phyloP scores from a whole-genome alignment of 2,888 invertebrate genomes.

The Eilema caniola region DNA sequence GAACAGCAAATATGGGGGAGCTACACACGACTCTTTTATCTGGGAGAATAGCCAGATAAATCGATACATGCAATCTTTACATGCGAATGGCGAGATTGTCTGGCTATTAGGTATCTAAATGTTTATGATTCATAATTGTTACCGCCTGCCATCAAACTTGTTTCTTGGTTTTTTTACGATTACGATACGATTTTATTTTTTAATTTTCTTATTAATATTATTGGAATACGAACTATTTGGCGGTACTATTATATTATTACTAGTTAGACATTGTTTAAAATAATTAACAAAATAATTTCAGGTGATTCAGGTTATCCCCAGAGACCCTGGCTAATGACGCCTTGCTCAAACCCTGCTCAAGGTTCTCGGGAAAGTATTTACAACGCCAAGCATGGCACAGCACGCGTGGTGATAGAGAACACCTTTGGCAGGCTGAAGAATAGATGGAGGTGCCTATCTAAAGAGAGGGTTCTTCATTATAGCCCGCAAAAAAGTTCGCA shows the following conservation, averaged over 20 bases:
- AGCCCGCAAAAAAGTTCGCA: background rate
- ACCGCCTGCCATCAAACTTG: too few species aligned
- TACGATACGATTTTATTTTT: too few species aligned
- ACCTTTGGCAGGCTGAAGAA: background rate
- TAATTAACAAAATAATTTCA: background rate
- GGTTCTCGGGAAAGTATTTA: background rate
- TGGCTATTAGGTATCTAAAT: background rate
- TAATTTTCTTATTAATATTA: too few species aligned
- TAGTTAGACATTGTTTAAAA: too few species aligned
- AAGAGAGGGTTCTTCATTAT: too few species aligned
- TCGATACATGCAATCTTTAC: background rate
- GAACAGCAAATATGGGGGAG: constrained; percentile 14
- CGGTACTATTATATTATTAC: too few species aligned
- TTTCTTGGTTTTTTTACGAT: too few species aligned
- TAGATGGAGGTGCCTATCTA: too few species aligned
- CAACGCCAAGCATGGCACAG: background rate
- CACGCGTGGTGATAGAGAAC: background rate
- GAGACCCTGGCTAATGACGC: constrained; percentile 12
- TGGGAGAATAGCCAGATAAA: background rate
- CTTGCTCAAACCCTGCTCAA: background rate
- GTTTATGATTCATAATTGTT: too few species aligned
- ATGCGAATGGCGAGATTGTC: too few species aligned
- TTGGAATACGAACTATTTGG: too few species aligned
- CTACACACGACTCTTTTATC: too few species aligned
- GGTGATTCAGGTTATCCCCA: constrained; percentile 8